Conservation (phyloP, 2,113 vertebrate genomes). For the Cyprinodon brontotheroides region DNA sequence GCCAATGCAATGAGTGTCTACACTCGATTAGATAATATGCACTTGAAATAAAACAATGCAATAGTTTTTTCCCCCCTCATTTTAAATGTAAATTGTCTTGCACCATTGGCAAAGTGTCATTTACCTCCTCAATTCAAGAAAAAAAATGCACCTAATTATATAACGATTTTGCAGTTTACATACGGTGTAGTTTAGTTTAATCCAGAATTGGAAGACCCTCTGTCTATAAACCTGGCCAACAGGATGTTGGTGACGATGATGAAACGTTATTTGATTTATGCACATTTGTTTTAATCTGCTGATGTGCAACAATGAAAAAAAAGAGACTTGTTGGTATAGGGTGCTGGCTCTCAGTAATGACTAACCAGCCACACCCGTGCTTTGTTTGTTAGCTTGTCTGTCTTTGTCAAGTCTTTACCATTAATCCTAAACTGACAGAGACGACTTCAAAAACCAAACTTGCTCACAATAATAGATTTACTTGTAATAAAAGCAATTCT, state of each 20-base stretch:
- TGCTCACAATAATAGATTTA: not conserved
- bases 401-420: not conserved
- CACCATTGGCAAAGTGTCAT: no score
- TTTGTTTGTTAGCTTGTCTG: constrained; percentile 1
- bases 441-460: not conserved
- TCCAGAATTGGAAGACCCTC: constrained; percentile 28
- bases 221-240: constrained; percentile 4
- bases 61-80: no score
- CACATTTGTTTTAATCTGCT: not conserved
- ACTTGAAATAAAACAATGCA: no score
- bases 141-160: no score
- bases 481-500: not conserved
- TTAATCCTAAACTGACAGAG: not conserved
- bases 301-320: not conserved
- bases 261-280: not conserved
- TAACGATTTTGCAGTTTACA: not conserved
- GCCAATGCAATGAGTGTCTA: no score
- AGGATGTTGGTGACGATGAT: not conserved
- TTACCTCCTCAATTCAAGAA: no score
- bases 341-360: no score
- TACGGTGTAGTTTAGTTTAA: constrained; percentile 31
- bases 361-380: constrained; percentile 6
- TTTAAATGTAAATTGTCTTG: no score
- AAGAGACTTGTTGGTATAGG: not conserved
- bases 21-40: no score